Conservation (phyloP, 2,797 vertebrate species). For the Iguana delicatissima region DNA sequence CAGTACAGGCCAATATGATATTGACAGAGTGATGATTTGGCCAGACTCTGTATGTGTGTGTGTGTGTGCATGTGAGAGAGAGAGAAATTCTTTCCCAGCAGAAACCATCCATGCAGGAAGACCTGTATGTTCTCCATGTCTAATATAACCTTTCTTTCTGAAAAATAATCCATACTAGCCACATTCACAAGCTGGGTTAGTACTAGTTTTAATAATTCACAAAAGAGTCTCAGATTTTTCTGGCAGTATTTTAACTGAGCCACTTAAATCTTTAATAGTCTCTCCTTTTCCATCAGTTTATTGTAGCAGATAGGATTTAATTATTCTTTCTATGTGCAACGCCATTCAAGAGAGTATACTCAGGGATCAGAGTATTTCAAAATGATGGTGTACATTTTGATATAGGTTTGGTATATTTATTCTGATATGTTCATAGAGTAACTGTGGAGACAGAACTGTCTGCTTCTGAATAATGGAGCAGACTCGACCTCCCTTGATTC, state of each 20-base stretch:
- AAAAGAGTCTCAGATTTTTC: background rate
- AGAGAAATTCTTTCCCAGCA: background rate
- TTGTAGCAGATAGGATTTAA: slow-evolving; percentile 17
- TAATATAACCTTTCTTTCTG: background rate
- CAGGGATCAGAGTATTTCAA: slow-evolving; percentile 46
- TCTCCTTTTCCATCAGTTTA: background rate
- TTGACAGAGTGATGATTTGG: background rate
- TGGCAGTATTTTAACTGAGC: background rate
- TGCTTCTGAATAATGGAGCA: background rate
- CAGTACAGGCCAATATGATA: background rate
- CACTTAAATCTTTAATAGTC: background rate
- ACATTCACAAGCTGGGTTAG: background rate
- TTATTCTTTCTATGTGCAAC: background rate
- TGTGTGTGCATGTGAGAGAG: background rate
- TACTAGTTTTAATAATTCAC: background rate
- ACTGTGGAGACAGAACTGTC: background rate
- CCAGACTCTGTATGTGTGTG: background rate
- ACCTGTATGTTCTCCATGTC: background rate
- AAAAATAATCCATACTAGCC: background rate
- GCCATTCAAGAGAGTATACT: slow-evolving; percentile 41
- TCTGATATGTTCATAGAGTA: background rate
- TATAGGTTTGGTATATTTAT: background rate
- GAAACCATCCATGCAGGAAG: background rate
- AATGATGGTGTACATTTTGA: slow-evolving; percentile 22
- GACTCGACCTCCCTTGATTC: background rate